Conservation (phyloP, 1,140 invertebrate species). For the Bicyclus anynana region DNA sequence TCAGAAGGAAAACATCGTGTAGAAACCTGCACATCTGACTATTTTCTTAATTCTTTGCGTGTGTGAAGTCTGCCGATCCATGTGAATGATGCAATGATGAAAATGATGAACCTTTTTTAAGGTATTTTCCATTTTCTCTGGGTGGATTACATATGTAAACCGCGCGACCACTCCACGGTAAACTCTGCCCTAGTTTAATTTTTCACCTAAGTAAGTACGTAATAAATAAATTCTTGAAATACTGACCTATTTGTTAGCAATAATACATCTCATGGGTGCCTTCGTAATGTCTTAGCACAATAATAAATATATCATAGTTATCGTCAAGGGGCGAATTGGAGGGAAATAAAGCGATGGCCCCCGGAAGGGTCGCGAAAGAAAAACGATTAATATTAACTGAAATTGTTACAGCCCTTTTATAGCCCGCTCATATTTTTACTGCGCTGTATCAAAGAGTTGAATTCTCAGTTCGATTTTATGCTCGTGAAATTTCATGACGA, state of each 20-base stretch:
- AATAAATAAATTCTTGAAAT: constrained; percentile 10
- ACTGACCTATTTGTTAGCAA: constrained; percentile 10
- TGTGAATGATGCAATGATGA: too few species aligned
- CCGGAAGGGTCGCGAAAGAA: constrained; percentile 70
- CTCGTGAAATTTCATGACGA: constrained; percentile 31
- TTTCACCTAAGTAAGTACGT: too few species aligned
- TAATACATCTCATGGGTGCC: constrained; percentile 68
- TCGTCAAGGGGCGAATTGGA: constrained; percentile 65
- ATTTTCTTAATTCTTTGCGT: too few species aligned
- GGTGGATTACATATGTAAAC: too few species aligned
- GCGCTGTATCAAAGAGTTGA: constrained; percentile 53
- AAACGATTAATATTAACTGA: constrained; percentile 76
- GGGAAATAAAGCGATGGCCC: constrained; percentile 65
- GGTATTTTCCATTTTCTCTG: too few species aligned
- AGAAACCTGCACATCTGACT: too few species aligned
- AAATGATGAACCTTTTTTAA: too few species aligned
- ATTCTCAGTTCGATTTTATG: constrained; percentile 33
- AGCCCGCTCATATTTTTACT: constrained; percentile 55
- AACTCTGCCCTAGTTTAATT: too few species aligned
- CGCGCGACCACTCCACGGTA: too few species aligned
- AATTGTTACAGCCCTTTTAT: constrained; percentile 68
- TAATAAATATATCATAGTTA: constrained; percentile 75
- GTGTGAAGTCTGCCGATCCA: too few species aligned
- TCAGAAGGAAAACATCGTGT: too few species aligned
- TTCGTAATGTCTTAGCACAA: constrained; percentile 57